Base-by-base conservation (phyloP, 2,113 vertebrate species). In the Scopus umbretta region DNA sequence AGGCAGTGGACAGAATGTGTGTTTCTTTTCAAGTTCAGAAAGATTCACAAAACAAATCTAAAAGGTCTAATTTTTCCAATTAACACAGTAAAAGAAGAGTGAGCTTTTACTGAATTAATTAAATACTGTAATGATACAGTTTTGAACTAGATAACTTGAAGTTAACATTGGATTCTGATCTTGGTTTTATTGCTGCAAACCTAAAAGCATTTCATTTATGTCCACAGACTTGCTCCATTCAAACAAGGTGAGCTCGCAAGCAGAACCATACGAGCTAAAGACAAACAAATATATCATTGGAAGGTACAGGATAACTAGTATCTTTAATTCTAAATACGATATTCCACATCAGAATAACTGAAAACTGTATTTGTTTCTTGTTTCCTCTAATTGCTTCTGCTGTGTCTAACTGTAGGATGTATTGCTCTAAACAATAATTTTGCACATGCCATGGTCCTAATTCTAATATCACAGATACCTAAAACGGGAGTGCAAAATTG, bases 21-120 rank as follows among this genome's bases (percentile, higher is more conserved):
- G 92, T 94, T 98, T 97, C 96, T 96, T 98, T 98, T 97, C 90
- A 95, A 97, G 97, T 97, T 97, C 92, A 96, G 94, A 95, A 97
- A 97, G 93, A 97, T 97, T 96, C 97, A 97, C 92, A 97, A 97
- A 97, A 96, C 96, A 98, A 97, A 97, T 95, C n/a, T 93, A 87
- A 92, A 96, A 88, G 80, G 59, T 93, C 92, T 98, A 91, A 97
- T 98, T 98, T 98, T 97, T 97, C 93, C 96, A 96, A 83, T 96
- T 96, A 94, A 92, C 89, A 91, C 70, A 84, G 76, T 38, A 93
- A 79, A 90, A 88, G 73, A 93, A 95, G 79, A 52, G 11, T 56
- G 43, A 38, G 36, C 32, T 95, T 88, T 62, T 91, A 75, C 30
- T 22, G 16, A 80, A 73, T 78, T 79, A 76, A 95, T 92, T 92